Evolutionary conservation across 2,888 invertebrate species (phyloP).

Genomic region (Torymus texanus): DNA sequence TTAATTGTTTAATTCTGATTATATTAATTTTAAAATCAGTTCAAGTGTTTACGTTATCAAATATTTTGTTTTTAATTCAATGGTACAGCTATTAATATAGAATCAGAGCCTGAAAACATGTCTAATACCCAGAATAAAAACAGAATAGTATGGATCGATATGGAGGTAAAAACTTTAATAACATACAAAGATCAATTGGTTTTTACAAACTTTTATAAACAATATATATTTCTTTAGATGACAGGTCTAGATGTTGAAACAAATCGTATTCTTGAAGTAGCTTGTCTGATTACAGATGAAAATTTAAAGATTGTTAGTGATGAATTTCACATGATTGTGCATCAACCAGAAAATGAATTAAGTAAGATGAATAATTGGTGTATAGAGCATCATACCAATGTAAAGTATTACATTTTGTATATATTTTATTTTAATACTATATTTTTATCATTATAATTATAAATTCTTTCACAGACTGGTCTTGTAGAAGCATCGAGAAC

Average conservation of each 20-base stretch:
- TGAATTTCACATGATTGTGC: slow-evolving; percentile 86
- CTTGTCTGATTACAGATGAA: slow-evolving; percentile 90
- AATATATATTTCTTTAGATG: slow-evolving; percentile 79
- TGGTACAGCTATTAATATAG: slow-evolving; percentile 14
- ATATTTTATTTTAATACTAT: background rate
- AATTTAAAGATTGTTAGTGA: slow-evolving; percentile 85
- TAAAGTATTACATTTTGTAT: slow-evolving; percentile 67
- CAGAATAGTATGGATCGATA: slow-evolving; percentile 84
- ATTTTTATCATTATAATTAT: slow-evolving; percentile 29
- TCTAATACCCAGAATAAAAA: slow-evolving; percentile 45
- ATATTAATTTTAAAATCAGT: background rate
- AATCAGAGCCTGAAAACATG: slow-evolving; percentile 46
- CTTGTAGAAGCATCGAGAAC: slow-evolving; percentile 83
- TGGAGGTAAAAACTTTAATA: slow-evolving; percentile 76
- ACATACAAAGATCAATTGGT: slow-evolving; percentile 13
- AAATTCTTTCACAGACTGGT: slow-evolving; percentile 81
- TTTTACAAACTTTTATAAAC: slow-evolving; percentile 5
- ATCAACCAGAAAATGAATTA: slow-evolving; percentile 85
- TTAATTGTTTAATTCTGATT: background rate
- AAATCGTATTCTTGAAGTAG: slow-evolving; percentile 91
- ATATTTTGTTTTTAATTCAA: slow-evolving; percentile 14
- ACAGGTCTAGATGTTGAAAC: slow-evolving; percentile 88
- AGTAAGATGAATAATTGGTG: slow-evolving; percentile 92
- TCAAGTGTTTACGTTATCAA: no score
- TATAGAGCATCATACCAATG: slow-evolving; percentile 84